Conservation (phyloP, 2,888 invertebrate species). For the Zhuqinia jingwanae region DNA sequence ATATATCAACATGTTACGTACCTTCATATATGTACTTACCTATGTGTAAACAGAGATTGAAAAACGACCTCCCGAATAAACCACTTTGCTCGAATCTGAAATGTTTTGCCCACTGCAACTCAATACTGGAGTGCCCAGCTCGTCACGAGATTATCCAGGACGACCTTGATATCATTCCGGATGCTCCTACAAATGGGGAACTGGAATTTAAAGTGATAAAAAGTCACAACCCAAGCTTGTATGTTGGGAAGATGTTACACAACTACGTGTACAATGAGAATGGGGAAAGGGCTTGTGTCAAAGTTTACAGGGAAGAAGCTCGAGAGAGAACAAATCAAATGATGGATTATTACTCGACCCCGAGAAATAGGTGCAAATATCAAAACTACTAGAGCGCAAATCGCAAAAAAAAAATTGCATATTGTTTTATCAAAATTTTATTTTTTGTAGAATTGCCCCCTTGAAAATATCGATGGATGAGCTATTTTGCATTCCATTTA, state of each 20-base stretch:
- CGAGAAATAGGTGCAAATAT: conserved; percentile 33
- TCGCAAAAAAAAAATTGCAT: neutral
- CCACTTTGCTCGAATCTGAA: conserved; percentile 11
- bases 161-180: conserved; percentile 7
- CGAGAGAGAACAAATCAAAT: neutral
- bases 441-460: neutral
- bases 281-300: neutral
- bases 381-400: neutral
- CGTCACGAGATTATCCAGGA: conserved; percentile 30
- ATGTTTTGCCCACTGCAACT: conserved; percentile 10
- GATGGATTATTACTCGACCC: neutral
- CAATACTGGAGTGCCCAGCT: neutral
- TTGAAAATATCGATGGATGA: neutral
- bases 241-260: conserved; percentile 12
- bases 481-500: neutral
- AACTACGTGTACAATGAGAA: conserved; percentile 17
- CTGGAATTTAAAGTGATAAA: conserved; percentile 38
- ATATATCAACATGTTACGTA: neutral
- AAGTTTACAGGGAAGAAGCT: conserved; percentile 11
- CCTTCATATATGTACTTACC: neutral
- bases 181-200: conserved; percentile 25
- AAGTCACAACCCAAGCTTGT: conserved; percentile 39
- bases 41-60: neutral
- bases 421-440: neutral
- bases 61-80: neutral